A percentile compares a stretch with the other conserved stretches of the same genome.
Evolutionary conservation across 2,797 vertebrate genomes (phyloP).

Genomic region (Poeciliopsis gracilis): DNA sequence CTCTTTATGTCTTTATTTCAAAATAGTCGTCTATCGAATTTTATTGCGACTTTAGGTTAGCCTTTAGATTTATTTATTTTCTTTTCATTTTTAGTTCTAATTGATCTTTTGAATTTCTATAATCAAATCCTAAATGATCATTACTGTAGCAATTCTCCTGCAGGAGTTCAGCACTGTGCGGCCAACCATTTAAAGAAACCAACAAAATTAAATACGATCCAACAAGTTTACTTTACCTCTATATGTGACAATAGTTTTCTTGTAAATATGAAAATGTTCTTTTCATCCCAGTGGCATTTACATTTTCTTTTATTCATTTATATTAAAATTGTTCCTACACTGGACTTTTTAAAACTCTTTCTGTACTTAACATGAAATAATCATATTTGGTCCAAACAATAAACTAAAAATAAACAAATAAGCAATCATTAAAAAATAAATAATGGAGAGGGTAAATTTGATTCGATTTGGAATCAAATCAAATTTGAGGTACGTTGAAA

Average conservation of each 20-base stretch:
- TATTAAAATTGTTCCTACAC: background rate
- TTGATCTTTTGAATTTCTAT: background rate
- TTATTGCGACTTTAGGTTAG: background rate
- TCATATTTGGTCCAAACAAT: background rate
- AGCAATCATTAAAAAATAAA: background rate
- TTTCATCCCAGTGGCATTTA: background rate
- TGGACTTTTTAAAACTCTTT: background rate
- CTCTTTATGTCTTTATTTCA: background rate
- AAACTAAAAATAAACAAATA: background rate
- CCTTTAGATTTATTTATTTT: background rate
- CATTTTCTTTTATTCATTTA: background rate
- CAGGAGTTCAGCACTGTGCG: background rate
- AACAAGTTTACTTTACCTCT: background rate
- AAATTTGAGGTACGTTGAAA: background rate
- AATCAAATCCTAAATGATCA: background rate
- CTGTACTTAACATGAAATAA: background rate
- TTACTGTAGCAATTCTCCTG: background rate
- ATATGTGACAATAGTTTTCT: background rate
- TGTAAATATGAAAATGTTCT: background rate
- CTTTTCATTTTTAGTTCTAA: background rate
- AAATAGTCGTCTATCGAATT: background rate
- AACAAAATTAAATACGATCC: background rate
- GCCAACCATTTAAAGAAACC: background rate
- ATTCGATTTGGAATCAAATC: background rate
- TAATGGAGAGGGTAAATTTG: background rate